phyloP scores from a whole-genome alignment of 2,797 vertebrate genomes.

The Aplochiton taeniatus region DNA sequence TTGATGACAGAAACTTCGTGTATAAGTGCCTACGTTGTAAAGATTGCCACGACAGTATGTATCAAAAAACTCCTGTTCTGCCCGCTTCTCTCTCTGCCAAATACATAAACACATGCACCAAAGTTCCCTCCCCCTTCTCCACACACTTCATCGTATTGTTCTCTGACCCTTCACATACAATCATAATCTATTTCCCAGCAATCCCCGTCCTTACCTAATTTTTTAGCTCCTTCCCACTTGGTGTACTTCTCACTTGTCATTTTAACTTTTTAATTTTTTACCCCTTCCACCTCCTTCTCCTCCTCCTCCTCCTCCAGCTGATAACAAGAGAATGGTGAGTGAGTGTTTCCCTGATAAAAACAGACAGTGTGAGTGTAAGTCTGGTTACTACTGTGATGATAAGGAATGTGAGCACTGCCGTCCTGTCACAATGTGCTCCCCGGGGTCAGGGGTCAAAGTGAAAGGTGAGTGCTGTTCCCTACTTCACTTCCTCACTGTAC shows the following conservation, averaged over 20 bases:
- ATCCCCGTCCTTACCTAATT: no score
- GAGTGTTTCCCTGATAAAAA: slow-evolving; percentile 36
- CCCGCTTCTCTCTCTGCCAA: background rate
- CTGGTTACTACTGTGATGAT: slow-evolving; percentile 47
- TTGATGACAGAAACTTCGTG: background rate
- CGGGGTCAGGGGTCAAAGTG: slow-evolving; percentile 46
- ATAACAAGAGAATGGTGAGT: accelerated
- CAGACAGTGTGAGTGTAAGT: slow-evolving; percentile 50
- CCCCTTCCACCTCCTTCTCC: background rate
- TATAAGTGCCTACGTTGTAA: slow-evolving; percentile 4
- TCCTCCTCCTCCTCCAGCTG: slow-evolving; percentile 30
- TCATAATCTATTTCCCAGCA: no score
- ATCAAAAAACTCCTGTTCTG: background rate
- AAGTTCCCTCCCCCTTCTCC: background rate
- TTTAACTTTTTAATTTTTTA: background rate
- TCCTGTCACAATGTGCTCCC: background rate
- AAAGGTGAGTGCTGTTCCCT: slow-evolving; percentile 44
- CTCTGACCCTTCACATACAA: no score
- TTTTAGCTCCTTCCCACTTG: no score
- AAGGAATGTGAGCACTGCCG: slow-evolving; percentile 33
- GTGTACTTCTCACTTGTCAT: background rate
- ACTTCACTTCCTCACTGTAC: background rate
- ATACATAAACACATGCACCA: no score
- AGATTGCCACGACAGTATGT: slow-evolving; percentile 16
- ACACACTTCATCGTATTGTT: background rate